Conservation (phyloP, 2,113 vertebrate genomes). For the Psammodynastes pulverulentus region DNA sequence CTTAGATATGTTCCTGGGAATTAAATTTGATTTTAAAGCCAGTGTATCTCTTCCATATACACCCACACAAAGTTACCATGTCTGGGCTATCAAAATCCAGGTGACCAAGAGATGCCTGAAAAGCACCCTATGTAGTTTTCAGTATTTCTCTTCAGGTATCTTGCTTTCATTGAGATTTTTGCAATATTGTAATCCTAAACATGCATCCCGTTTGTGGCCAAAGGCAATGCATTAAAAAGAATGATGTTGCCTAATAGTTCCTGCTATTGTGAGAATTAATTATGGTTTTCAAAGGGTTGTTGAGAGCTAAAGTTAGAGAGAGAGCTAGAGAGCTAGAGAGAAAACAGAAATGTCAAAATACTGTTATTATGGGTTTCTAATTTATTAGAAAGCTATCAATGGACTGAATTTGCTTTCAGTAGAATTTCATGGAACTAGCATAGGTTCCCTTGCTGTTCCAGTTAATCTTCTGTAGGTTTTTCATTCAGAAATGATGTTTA, state of each 20-base stretch:
- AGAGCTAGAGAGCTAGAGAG: not conserved
- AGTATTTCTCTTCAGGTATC: not conserved
- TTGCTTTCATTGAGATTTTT: not conserved
- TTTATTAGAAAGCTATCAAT: constrained; percentile 16
- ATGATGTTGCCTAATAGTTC: constrained; percentile 64
- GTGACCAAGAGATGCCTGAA: not conserved
- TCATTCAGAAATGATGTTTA: not conserved
- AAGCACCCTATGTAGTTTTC: not conserved
- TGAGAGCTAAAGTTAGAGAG: constrained; percentile 54
- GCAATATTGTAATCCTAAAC: not conserved
- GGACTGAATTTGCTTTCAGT: constrained; percentile 5
- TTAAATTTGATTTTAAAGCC: constrained; percentile 29
- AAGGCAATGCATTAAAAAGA: constrained; percentile 54
- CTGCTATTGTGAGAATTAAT: constrained; percentile 64
- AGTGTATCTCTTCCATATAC: not conserved
- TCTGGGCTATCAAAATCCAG: not conserved
- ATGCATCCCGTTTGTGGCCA: constrained; percentile 13
- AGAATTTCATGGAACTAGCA: constrained; percentile 29
- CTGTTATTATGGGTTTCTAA: constrained; percentile 45
- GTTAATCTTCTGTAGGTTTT: constrained; percentile 11
- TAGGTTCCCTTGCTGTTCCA: constrained; percentile 15
- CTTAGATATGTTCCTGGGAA: constrained; percentile 49
- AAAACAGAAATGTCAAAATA: constrained; percentile 45
- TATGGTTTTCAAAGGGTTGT: constrained; percentile 61
- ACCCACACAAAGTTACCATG: not conserved